phyloP scores from a whole-genome alignment of 2,113 vertebrate species.

The Pelecanus crispus region DNA sequence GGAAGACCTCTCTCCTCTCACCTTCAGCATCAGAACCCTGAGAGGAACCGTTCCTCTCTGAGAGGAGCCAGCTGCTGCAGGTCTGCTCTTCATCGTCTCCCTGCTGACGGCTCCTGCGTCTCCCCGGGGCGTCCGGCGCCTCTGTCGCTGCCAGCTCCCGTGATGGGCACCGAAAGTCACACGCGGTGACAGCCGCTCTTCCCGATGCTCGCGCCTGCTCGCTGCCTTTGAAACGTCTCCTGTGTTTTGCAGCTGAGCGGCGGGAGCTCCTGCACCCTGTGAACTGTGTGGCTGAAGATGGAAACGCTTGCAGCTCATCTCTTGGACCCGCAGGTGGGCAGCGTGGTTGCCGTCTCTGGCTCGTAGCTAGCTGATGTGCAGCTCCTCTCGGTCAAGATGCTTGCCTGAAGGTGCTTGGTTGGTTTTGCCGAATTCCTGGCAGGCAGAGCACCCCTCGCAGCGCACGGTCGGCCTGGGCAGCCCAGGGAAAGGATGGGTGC shows the following conservation, averaged over 20 bases:
- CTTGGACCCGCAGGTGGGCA: neutral
- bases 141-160: neutral
- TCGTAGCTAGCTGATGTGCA: rapidly evolving
- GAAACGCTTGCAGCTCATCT: neutral
- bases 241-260: neutral
- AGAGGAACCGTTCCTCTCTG: neutral
- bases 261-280: neutral
- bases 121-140: neutral
- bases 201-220: neutral
- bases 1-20: neutral
- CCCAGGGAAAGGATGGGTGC: neutral
- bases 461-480: rapidly evolving
- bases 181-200: neutral
- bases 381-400: neutral
- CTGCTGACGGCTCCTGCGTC: neutral
- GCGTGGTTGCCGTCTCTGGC: neutral
- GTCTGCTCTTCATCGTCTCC: neutral
- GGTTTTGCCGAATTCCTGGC: neutral
- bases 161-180: neutral
- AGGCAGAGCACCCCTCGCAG: neutral
- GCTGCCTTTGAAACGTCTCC: neutral
- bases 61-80: neutral
- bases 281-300: neutral
- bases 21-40: neutral
- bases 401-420: neutral